phyloP scores from a whole-genome alignment of 2,888 invertebrate genomes.

The Drosophila meridiana region DNA sequence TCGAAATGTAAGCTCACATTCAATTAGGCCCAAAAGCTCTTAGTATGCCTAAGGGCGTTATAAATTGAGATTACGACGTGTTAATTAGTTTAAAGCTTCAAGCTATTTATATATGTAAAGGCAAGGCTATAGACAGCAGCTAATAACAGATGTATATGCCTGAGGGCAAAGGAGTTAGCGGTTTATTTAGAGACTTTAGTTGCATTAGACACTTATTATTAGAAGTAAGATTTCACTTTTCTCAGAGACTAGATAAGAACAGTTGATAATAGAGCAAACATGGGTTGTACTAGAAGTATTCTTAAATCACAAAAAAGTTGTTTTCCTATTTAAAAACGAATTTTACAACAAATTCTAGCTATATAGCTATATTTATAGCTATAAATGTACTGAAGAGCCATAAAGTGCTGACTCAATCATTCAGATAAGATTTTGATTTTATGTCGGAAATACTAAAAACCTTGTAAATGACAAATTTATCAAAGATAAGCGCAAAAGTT shows the following conservation, averaged over 20 bases:
- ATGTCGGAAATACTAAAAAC: too few species aligned
- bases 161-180: not conserved
- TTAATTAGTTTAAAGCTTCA: not conserved
- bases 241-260: not conserved
- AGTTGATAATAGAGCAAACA: not conserved
- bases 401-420: not conserved
- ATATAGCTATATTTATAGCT: not conserved
- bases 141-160: too few species aligned
- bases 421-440: not conserved
- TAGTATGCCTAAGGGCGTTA: too few species aligned
- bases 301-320: not conserved
- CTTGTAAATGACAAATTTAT: not conserved
- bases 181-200: not conserved
- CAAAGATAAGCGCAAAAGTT: not conserved
- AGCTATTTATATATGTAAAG: not conserved
- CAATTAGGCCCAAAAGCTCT: not conserved
- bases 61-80: not conserved
- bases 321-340: not conserved
- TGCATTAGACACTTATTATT: not conserved
- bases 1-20: not conserved
- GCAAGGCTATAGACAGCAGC: not conserved
- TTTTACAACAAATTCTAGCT: not conserved
- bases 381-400: not conserved
- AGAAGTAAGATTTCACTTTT: not conserved
- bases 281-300: too few species aligned